Conservation (phyloP, 2,888 invertebrate species). For the Pyrgus malvae region DNA sequence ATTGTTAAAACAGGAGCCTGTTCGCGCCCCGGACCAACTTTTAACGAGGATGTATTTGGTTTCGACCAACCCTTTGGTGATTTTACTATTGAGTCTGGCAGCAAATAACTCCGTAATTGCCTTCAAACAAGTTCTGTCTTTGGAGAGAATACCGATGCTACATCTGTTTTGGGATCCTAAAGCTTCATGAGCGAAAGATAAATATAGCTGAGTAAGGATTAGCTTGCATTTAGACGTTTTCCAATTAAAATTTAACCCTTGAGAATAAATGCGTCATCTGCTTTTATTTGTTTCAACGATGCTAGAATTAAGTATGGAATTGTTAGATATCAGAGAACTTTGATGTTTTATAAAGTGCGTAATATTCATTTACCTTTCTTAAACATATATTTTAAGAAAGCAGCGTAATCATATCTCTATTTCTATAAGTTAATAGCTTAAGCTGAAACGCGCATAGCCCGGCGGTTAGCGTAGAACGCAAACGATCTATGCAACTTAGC, state of each 20-base stretch:
- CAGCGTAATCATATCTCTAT: too few relatives aligned
- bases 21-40: constrained; percentile 70
- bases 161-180: constrained; percentile 42
- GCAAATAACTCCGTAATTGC: constrained; percentile 80
- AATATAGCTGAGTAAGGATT: constrained; percentile 19
- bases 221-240: neutral
- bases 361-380: too few relatives aligned
- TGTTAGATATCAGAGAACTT: too few relatives aligned
- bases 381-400: too few relatives aligned
- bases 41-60: constrained; percentile 82
- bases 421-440: too few relatives aligned
- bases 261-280: too few relatives aligned
- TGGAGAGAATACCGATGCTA: constrained; percentile 58
- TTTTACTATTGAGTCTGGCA: constrained; percentile 77
- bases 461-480: too few relatives aligned
- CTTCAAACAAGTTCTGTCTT: constrained; percentile 74
- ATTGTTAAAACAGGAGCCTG: constrained; percentile 73
- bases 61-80: constrained; percentile 79
- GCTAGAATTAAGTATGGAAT: too few relatives aligned
- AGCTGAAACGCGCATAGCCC: too few relatives aligned
- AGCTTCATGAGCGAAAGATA: constrained; percentile 31
- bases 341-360: too few relatives aligned
- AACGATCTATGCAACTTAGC: too few relatives aligned
- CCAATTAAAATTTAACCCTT: neutral
- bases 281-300: too few relatives aligned